Conservation (phyloP, 2,797 vertebrate genomes). For the Sandelia bainsii region DNA sequence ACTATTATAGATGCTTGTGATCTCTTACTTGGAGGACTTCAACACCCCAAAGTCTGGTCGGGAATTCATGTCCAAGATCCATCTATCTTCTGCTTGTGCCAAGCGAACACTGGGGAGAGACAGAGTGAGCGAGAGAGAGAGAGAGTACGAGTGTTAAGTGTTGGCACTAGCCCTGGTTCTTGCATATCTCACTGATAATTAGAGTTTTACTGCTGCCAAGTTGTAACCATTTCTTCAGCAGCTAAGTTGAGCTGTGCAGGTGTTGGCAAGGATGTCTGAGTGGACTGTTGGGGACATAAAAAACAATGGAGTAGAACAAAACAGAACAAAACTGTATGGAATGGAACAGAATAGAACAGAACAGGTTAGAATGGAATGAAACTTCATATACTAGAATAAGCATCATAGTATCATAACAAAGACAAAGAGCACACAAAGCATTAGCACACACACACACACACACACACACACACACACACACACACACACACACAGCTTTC, state of each 20-base stretch:
- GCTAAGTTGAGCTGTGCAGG: constrained; percentile 18
- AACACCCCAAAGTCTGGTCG: constrained; percentile 12
- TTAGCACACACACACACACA: too few relatives aligned
- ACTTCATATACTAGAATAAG: too few relatives aligned
- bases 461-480: too few relatives aligned
- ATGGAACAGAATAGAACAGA: background rate
- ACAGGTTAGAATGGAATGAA: too few relatives aligned
- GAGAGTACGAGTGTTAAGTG: constrained; percentile 22
- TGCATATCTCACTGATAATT: constrained; percentile 66
- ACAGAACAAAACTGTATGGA: background rate
- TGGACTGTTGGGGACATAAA: constrained; percentile 14
- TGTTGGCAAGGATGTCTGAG: constrained; percentile 43
- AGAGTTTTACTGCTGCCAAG: constrained; percentile 53
- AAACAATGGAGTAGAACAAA: background rate
- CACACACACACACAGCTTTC: too few relatives aligned
- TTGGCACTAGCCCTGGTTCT: constrained; percentile 37
- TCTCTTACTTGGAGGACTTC: background rate
- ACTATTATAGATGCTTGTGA: background rate
- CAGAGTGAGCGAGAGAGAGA: background rate
- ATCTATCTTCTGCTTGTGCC: constrained; percentile 35
- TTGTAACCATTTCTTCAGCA: constrained; percentile 32
- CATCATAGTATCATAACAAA: too few relatives aligned
- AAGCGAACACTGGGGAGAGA: constrained; percentile 23
- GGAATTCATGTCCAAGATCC: constrained; percentile 11
- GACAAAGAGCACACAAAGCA: too few relatives aligned